Evolutionary conservation across 2,888 invertebrate genomes (phyloP).

Genomic region (Tetragonisca angustula): DNA sequence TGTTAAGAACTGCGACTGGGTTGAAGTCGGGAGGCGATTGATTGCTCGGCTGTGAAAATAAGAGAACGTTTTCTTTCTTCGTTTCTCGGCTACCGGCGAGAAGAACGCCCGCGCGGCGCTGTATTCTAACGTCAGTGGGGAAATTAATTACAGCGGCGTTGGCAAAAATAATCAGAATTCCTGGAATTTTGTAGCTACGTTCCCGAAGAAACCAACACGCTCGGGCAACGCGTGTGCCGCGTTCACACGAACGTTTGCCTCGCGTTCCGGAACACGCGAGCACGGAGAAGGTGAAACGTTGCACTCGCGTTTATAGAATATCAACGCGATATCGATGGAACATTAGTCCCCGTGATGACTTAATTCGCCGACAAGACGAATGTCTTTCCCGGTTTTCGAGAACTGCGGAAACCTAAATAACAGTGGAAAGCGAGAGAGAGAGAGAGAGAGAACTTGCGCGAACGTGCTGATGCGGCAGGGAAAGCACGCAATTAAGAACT

Average conservation of each 20-base stretch:
- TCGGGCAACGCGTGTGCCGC: not conserved
- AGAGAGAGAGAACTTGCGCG: not conserved
- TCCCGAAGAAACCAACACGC: not conserved
- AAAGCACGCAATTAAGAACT: conserved; percentile 48
- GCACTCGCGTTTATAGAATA: conserved; percentile 1
- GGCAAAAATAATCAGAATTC: conserved; percentile 7
- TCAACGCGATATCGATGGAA: conserved; percentile 5
- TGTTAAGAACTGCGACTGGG: not conserved
- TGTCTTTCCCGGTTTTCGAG: not conserved
- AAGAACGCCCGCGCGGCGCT: not conserved
- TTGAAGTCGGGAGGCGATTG: no score
- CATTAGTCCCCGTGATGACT: conserved; percentile 26
- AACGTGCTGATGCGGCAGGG: not conserved
- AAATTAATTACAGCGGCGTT: not conserved
- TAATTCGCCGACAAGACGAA: not conserved
- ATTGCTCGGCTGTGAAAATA: no score
- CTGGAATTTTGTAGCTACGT: conserved; percentile 7
- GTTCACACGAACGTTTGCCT: not conserved
- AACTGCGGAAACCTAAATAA: conserved; percentile 1
- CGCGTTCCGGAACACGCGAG: not conserved
- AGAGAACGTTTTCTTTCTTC: no score
- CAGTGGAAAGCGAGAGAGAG: not conserved
- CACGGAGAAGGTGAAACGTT: not conserved
- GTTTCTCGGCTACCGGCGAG: not conserved
- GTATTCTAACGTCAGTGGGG: not conserved